Conservation (phyloP, 2,888 invertebrate species). For the Xestia ashworthii region DNA sequence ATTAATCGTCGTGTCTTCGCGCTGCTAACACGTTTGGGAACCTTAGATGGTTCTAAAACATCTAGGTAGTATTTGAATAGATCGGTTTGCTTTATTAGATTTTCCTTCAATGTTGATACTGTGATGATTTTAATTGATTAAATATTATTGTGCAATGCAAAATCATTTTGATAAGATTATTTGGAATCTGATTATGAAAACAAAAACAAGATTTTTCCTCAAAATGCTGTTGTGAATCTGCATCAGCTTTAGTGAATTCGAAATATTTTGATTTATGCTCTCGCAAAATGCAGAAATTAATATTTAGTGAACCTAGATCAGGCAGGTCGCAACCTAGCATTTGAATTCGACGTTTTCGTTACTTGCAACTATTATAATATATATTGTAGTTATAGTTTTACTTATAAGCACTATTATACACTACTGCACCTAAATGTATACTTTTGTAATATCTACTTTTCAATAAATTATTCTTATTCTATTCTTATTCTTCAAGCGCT, state of each 20-base stretch:
- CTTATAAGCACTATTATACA: too few relatives aligned
- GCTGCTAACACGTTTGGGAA: slow-evolving; percentile 21
- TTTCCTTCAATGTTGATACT: slow-evolving; percentile 11
- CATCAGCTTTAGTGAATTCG: not conserved
- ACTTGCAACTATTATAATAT: too few relatives aligned
- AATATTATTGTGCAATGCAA: not conserved
- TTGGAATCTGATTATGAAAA: not conserved
- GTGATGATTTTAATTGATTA: not conserved
- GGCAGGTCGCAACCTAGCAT: too few relatives aligned
- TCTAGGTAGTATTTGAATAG: slow-evolving; percentile 9
- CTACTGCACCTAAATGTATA: too few relatives aligned
- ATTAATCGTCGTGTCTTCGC: slow-evolving; percentile 60
- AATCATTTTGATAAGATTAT: not conserved
- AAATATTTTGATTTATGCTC: slow-evolving; percentile 11
- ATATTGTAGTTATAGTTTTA: too few relatives aligned
- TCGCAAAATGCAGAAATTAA: slow-evolving; percentile 34
- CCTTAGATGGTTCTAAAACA: slow-evolving; percentile 24
- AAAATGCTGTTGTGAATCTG: not conserved
- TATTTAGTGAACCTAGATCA: too few relatives aligned
- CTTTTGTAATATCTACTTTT: too few relatives aligned
- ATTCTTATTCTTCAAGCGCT: not conserved
- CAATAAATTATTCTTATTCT: too few relatives aligned
- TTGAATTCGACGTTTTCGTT: too few relatives aligned
- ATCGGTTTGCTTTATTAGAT: slow-evolving; percentile 16
- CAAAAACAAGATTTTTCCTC: not conserved